A percentile compares a stretch with the other conserved stretches of the same genome.
phyloP scores from a whole-genome alignment of 2,797 vertebrate species.

The Orestias chungarensis region DNA sequence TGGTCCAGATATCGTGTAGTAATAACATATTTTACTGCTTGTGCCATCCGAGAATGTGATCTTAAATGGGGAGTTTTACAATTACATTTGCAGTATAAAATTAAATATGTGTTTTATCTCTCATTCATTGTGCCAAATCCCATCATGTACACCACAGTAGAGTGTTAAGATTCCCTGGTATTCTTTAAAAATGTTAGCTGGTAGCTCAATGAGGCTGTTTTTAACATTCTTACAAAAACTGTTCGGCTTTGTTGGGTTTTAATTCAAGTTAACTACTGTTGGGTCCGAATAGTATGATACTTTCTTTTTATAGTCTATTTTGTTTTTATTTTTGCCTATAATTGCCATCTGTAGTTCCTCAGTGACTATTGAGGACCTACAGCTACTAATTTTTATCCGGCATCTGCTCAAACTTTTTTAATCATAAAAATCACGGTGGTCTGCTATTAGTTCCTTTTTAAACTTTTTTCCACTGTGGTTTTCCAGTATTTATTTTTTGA shows the following conservation, averaged over 20 bases:
- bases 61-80: conserved; percentile 27
- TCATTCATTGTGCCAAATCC: not conserved
- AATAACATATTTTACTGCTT: not conserved
- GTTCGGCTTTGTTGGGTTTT: not conserved
- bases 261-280: not conserved
- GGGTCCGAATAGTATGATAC: not conserved
- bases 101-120: conserved; percentile 21
- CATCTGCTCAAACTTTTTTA: not conserved
- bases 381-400: not conserved
- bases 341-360: not conserved
- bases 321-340: not conserved
- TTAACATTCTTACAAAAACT: not conserved
- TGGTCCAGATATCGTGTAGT: conserved; percentile 4
- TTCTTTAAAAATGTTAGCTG: not conserved
- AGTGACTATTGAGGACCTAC: not conserved
- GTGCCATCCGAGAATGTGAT: conserved; percentile 6
- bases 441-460: not conserved
- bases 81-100: conserved; percentile 29
- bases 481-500: not conserved
- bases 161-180: not conserved
- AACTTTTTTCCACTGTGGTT: not conserved
- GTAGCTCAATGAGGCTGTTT: not conserved
- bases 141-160: not conserved
- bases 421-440: not conserved
- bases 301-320: not conserved